Percentiles rank a stretch among this genome's conserved stretches.
Conservation (phyloP, 2,797 vertebrate genomes). For the Molossus molossus region DNA sequence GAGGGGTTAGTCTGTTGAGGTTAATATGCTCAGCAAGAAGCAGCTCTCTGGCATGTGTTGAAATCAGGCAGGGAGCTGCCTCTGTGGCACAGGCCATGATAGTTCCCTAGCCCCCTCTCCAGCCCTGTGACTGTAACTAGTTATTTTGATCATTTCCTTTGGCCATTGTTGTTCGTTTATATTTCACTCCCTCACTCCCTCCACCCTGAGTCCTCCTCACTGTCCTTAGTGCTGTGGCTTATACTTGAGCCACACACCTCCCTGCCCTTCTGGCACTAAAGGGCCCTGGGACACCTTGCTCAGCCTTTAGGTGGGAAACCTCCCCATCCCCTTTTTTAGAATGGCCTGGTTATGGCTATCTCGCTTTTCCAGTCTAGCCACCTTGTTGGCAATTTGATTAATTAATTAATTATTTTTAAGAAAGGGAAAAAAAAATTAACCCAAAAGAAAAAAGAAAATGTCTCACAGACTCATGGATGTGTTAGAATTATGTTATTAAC, state of each 20-base stretch:
- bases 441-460: background rate
- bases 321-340: slow-evolving; percentile 68
- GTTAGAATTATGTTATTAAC: slow-evolving; percentile 46
- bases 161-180: slow-evolving; percentile 78
- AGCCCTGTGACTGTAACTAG: slow-evolving; percentile 80
- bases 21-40: slow-evolving; percentile 35
- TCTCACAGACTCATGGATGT: background rate
- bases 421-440: slow-evolving; percentile 79
- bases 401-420: slow-evolving; percentile 85
- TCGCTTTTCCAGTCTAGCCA: slow-evolving; percentile 66
- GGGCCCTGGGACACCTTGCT: no score
- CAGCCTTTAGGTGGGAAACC: no score
- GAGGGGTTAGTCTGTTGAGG: background rate
- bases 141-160: slow-evolving; percentile 83
- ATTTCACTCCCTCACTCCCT: background rate
- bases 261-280: no score
- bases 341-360: slow-evolving; percentile 67
- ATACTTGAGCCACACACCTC: no score
- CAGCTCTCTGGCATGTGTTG: slow-evolving; percentile 66
- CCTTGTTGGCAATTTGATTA: slow-evolving; percentile 88
- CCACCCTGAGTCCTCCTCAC: no score
- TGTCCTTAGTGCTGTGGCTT: no score
- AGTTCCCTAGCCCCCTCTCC: slow-evolving; percentile 28
- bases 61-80: background rate
- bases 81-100: background rate